Evolutionary conservation across 2,113 vertebrate species (phyloP).

Genomic region (Microcebus griseorufus): DNA sequence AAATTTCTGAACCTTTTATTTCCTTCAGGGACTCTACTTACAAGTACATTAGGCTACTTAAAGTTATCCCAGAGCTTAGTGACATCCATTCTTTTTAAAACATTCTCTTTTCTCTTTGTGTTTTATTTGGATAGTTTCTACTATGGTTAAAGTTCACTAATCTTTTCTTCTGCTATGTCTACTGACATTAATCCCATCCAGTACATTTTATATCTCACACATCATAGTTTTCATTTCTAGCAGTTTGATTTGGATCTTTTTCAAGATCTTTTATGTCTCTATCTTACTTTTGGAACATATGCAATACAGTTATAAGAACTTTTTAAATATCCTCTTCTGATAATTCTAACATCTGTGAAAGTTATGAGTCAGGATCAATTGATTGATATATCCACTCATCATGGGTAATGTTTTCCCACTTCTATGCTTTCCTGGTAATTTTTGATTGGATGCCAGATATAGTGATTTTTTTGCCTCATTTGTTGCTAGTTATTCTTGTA

Average conservation of each 20-base stretch:
- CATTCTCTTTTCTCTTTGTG: neutral
- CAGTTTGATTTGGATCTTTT: constrained; percentile 11
- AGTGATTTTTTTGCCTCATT: neutral
- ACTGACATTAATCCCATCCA: neutral
- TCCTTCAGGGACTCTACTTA: neutral
- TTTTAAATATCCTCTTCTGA: neutral
- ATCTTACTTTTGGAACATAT: constrained; percentile 23
- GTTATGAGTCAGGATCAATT: neutral
- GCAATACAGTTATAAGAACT: neutral
- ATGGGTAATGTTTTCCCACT: neutral
- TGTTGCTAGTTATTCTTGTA: neutral
- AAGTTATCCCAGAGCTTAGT: neutral
- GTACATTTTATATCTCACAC: neutral
- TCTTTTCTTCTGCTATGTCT: neutral
- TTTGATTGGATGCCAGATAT: neutral
- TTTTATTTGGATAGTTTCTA: constrained; percentile 35
- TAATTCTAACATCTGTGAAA: neutral
- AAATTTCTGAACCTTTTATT: neutral
- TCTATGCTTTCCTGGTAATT: neutral
- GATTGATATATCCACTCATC: neutral
- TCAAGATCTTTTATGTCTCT: neutral
- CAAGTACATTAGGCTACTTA: neutral
- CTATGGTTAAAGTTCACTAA: neutral
- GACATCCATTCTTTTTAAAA: neutral
- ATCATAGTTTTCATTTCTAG: neutral